Conservation (phyloP, 2,113 vertebrate species). For the Ascaphus truei region DNA sequence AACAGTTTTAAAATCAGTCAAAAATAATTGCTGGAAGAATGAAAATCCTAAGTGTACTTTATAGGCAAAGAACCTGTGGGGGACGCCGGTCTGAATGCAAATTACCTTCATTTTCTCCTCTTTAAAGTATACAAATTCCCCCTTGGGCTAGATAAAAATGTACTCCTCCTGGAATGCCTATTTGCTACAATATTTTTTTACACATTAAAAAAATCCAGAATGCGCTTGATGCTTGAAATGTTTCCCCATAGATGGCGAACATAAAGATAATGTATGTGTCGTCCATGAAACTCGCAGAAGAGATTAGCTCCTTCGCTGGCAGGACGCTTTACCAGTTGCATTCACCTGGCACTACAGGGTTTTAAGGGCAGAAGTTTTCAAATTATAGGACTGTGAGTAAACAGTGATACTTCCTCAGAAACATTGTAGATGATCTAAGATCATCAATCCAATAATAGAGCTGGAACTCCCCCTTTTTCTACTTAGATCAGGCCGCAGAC, state of each 20-base stretch:
- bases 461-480: no score
- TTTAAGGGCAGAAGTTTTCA: no score
- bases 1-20: conserved; percentile 22
- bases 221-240: not conserved
- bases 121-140: conserved; percentile 15
- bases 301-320: no score
- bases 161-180: conserved; percentile 6
- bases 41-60: conserved; percentile 5
- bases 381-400: no score
- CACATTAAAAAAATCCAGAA: not conserved
- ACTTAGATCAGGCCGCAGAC: no score
- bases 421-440: no score
- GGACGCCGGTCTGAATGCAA: conserved; percentile 13
- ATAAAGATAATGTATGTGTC: no score
- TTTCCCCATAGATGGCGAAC: conserved; percentile 3
- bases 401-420: no score
- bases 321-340: no score
- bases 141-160: conserved; percentile 25
- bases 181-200: conserved; percentile 22
- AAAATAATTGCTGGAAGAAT: conserved; percentile 23
- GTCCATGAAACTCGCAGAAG: no score
- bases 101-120: conserved; percentile 22
- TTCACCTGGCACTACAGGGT: no score
- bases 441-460: no score
- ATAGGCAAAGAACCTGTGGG: not conserved